Evolutionary conservation across 2,113 vertebrate genomes (phyloP), one percentile per base, ranked within the genome.

Genomic region (Lathamus discolor): DNA sequence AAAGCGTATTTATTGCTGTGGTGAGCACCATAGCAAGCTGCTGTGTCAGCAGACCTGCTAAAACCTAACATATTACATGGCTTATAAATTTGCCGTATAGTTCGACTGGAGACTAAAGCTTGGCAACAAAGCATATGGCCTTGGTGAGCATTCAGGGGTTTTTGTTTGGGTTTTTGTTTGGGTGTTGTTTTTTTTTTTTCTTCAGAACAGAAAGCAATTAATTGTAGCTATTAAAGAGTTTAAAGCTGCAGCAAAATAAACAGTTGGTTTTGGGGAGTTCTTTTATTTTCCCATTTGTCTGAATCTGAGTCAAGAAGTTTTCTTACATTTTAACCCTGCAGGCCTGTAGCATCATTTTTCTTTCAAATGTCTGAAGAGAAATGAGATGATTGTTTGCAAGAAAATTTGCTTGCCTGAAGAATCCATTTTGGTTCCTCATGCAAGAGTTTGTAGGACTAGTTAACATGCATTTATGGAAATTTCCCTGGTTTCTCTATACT

Each of bases 41-140:
- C 88, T 86, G 63, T 80, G 75, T 90, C 85, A 94, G 64, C 72
- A 89, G 72, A 68, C 27, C 54, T 83, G 72, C 64, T 95, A 83
- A 93, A 96, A 51, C 25, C 43, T 93, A 85, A 74, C 37, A 51
- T 77, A 87, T 92, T 83, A 39, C 33, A 67, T 37, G 33, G 41
- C 11, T 92, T 78, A 83, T 81, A 90, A 78, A 92, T 75, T 95
- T 93, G 23, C 52, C 27, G 31, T 72, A 72, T 88, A 84, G 48
- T 37, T 90, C 95, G 55, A n/a, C 37, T 55, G 48, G 43, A 92
- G 33, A 68, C 49, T 78, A 86, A 70, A 96, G 8, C 46, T 74
- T 90, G 55, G 33, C 55, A 88, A 68, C 35, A 80, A 77, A 92
- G 67, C 33, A 39, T 17, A 43, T 17, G 24, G 24, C n/a, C 18